Percentiles rank a stretch among this genome's conserved stretches.
Evolutionary conservation across 2,888 invertebrate species (phyloP).

Genomic region (Drosophila antonietae): DNA sequence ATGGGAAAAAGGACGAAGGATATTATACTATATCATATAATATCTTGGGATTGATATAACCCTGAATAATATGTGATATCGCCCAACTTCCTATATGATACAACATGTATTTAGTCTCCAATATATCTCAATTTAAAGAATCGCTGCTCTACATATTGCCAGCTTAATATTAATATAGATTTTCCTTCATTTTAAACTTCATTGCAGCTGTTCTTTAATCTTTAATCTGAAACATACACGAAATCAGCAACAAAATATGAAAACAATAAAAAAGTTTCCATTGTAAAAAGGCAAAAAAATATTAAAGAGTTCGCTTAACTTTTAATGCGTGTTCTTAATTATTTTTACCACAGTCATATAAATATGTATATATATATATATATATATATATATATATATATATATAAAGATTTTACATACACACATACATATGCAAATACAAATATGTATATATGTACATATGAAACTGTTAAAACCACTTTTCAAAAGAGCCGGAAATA

Average conservation of each 20-base stretch:
- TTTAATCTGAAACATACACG: conserved; percentile 14
- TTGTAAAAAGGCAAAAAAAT: background rate
- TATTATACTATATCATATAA: too few species aligned
- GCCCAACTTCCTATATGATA: background rate
- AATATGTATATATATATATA: conserved; percentile 23
- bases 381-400: conserved; percentile 21
- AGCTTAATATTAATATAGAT: background rate
- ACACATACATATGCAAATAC: background rate
- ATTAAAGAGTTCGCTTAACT: conserved; percentile 13
- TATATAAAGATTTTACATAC: background rate
- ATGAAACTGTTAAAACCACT: conserved; percentile 8
- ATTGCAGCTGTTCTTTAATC: background rate
- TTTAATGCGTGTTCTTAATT: conserved; percentile 46
- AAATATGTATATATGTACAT: background rate
- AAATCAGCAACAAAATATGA: background rate
- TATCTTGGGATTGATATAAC: too few species aligned
- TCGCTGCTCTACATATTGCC: background rate
- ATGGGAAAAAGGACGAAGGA: too few species aligned
- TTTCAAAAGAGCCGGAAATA: conserved; percentile 24
- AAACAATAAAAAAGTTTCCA: conserved; percentile 7
- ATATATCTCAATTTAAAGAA: background rate
- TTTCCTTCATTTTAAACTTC: background rate
- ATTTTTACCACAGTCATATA: conserved; percentile 42
- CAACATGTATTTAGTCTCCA: background rate
- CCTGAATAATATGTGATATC: too few species aligned